A percentile compares a stretch with the other conserved stretches of the same genome.
These are phyloP conservation scores for Chlorodrepanis virens DNA, from an alignment of 2,113 vertebrate species.

Conservation along the genomic window DNA sequence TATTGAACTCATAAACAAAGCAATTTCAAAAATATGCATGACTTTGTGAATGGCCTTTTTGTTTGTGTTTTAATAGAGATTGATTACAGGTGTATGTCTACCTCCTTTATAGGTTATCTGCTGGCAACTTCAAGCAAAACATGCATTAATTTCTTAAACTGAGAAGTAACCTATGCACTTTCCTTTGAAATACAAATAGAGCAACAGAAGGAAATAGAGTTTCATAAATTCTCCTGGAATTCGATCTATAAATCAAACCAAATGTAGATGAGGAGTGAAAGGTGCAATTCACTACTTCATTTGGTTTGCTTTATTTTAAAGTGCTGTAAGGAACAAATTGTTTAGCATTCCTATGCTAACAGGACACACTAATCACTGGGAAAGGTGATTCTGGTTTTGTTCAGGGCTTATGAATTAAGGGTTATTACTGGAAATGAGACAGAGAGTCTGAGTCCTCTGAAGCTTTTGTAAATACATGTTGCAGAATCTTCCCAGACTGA, in stretches of 20 bases:
- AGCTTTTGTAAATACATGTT: constrained; percentile 61
- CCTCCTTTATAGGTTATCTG: neutral
- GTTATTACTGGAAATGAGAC: constrained; percentile 40
- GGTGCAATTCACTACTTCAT: neutral
- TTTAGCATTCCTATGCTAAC: neutral
- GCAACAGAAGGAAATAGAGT: neutral
- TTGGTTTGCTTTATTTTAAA: neutral
- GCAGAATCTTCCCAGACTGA: constrained; percentile 36
- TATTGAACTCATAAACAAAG: neutral
- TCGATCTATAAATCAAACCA: neutral
- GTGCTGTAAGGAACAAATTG: neutral
- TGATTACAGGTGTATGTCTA: neutral
- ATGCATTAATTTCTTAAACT: neutral
- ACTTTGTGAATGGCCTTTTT: neutral
- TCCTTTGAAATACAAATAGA: neutral
- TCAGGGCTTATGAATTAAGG: constrained; percentile 31
- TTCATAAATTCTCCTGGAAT: neutral
- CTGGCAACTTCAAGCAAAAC: neutral
- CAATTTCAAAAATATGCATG: neutral
- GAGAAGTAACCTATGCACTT: neutral
- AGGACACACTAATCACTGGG: neutral
- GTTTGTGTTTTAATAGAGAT: neutral
- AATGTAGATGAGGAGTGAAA: neutral
- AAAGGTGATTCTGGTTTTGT: constrained; percentile 38
- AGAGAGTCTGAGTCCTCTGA: constrained; percentile 48